Base-by-base conservation (phyloP, 2,888 invertebrate species). In the Oconnorella tubifera region DNA sequence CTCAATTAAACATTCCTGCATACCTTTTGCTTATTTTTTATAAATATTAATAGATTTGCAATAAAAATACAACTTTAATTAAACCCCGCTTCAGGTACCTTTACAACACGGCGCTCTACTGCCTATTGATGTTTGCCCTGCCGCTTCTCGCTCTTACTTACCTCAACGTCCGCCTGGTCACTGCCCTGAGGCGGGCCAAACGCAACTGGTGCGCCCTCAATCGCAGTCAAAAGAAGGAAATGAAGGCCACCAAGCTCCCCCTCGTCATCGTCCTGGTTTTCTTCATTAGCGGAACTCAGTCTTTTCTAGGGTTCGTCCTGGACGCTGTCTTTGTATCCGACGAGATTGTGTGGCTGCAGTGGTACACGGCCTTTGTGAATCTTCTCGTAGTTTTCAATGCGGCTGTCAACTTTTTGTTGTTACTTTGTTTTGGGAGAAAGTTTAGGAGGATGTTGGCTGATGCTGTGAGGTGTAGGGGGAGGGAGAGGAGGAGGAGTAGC, bases 391-490 rank as follows among this genome's bases (percentile, higher is more conserved):
- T 75, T 2, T 62, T 78, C 32, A 76, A 79, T 66, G 78, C 79
- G 0, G 75, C 79, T 1, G 75, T 78, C 33, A 80, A 80, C 72
- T 80, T 80, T 59, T 71, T 79, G 25, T 68, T 80, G 3, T 77
- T 79, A 70, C 79, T 79, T 64, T 76, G 78, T 75, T 79, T 79
- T 71, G 79, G 79, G 49, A 78, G 77, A 65, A 77, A 76, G 64
- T 80, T 80, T 69, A 74, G 78, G 73, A 74, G 31, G 25, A 64
- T 70, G 65, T 49, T 70, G 14, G 32, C 28, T 1, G 62, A 65
- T 33, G 33, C 67, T 10, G 6, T 69, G 23, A 48, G 50, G 6
- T 69, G 67, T 27, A 25, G 53, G 14, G 10, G 10, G 25, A 51
- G 53, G 25, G 40, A 10, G 40, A 25, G 53, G 53, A 27, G 6